Conservation (phyloP, 2,113 vertebrate species). For the Ramphastos sulfuratus region DNA sequence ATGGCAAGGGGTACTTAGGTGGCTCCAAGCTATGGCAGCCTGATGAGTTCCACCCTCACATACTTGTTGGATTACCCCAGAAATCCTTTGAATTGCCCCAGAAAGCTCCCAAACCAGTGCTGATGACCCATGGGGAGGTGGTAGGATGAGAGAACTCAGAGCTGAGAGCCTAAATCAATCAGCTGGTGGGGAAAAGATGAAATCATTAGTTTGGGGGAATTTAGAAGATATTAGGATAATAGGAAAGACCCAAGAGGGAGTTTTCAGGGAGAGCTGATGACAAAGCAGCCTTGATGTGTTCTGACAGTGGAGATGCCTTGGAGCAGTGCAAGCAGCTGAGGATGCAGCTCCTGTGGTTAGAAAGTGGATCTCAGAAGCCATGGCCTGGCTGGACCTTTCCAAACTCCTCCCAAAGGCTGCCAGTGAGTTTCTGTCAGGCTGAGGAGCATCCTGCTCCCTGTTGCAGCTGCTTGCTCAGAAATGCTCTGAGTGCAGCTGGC, state of each 20-base stretch:
- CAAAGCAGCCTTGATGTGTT: rapidly evolving
- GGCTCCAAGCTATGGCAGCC: neutral
- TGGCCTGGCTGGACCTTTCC: neutral
- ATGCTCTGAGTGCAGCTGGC: neutral
- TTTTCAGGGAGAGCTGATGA: rapidly evolving
- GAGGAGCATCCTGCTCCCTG: rapidly evolving
- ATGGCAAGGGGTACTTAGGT: neutral
- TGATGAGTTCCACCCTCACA: neutral
- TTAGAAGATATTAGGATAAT: neutral
- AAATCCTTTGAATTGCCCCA: rapidly evolving
- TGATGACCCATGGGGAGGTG: rapidly evolving
- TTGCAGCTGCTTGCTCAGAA: neutral
- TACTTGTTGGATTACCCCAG: rapidly evolving
- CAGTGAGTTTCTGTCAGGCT: rapidly evolving
- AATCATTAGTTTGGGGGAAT: neutral
- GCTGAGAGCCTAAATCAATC: neutral
- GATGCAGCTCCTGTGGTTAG: neutral
- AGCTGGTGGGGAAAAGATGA: rapidly evolving
- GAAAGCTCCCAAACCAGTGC: rapidly evolving
- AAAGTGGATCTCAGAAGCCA: rapidly evolving
- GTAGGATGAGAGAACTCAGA: neutral
- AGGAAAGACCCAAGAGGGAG: rapidly evolving
- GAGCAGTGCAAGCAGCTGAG: neutral
- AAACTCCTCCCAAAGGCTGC: neutral
- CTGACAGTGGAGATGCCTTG: rapidly evolving